These are phyloP conservation scores for Antheraea mylitta DNA, from an alignment of 1,140 invertebrate genomes.

Conservation along the genomic window DNA sequence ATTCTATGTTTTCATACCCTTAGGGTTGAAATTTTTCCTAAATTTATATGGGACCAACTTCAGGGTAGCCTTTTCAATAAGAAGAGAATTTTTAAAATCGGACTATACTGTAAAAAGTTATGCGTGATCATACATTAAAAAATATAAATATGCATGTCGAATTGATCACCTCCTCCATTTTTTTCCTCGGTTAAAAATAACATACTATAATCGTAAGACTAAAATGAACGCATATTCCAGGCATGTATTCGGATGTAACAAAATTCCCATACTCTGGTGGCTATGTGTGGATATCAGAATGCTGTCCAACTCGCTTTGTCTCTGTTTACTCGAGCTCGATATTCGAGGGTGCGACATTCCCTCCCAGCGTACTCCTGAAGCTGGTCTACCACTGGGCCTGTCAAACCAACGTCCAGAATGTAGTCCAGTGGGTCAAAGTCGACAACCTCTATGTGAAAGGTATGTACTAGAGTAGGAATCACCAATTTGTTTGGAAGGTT, in stretches of 20 bases:
- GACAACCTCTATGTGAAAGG: conserved; percentile 75
- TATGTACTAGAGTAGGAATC: neutral
- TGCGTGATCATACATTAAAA: too few species aligned
- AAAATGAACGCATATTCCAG: conserved; percentile 50
- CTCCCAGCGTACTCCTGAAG: conserved; percentile 89
- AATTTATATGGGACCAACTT: too few species aligned
- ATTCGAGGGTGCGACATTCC: conserved; percentile 90
- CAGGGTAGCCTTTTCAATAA: too few species aligned
- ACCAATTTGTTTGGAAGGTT: too few species aligned
- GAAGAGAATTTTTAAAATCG: too few species aligned
- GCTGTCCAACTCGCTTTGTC: conserved; percentile 89
- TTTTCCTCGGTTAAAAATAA: neutral
- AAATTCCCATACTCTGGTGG: conserved; percentile 92
- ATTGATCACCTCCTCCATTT: too few species aligned
- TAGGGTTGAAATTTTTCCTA: too few species aligned
- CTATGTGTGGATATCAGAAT: conserved; percentile 93
- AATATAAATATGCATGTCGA: too few species aligned
- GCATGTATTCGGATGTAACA: conserved; percentile 90
- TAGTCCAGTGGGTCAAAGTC: conserved; percentile 92
- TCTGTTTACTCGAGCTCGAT: conserved; percentile 93
- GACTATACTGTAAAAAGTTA: too few species aligned
- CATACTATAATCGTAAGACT: neutral
- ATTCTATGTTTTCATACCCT: too few species aligned
- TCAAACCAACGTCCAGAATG: conserved; percentile 92
- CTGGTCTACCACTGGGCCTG: conserved; percentile 94